Evolutionary conservation across 2,797 vertebrate species (phyloP), one percentile per base, ranked within the genome.

Genomic region (Coccyzus lansbergi): DNA sequence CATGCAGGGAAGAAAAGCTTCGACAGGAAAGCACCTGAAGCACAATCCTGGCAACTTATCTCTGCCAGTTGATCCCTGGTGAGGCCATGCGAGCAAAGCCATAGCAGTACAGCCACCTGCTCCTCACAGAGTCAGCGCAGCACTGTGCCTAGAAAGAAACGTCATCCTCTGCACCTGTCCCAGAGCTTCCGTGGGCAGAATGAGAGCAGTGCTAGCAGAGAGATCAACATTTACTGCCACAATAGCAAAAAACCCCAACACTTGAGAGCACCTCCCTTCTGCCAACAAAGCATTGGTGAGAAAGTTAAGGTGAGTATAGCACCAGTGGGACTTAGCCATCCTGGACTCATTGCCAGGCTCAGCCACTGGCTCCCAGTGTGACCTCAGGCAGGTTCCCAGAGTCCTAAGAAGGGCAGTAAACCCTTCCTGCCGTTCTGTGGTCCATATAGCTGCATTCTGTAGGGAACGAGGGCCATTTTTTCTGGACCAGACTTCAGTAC

Each of bases 1-100:
- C 95, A 86, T 95, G 94, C 90, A 64, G 83, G 88, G 68, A 51
- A 31, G 68, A 56, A 90, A 90, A 90, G 90, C 90, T 44, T 2
- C 10, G 78, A 31, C 82, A 87, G 81, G 60, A 85, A 55, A 90
- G 64, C 84, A 80, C 83, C 83, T 75, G 72, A 56, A 92, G 93
- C 82, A 46, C 64, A 74, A 62, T 40, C 34, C 80, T 90, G 86
- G 68, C 38, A 7, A 26, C 15, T 1, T 0, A 31, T 48, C 69
- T 38, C 62, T 91, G 84, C 82, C 93, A 88, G 72, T 58, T 22
- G 68, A 38, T 56, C 65, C 76, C 68, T 8, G 12, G 63, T 4
- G 86, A 60, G 88, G 75, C 52, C 75, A 21, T 3, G 71, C 1
- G 0, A 87, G 85, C 89, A 71, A 82, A 93, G 70, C 51, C 5